Conservation (phyloP, 2,797 vertebrate species). For the Lutjanus argentimaculatus region DNA sequence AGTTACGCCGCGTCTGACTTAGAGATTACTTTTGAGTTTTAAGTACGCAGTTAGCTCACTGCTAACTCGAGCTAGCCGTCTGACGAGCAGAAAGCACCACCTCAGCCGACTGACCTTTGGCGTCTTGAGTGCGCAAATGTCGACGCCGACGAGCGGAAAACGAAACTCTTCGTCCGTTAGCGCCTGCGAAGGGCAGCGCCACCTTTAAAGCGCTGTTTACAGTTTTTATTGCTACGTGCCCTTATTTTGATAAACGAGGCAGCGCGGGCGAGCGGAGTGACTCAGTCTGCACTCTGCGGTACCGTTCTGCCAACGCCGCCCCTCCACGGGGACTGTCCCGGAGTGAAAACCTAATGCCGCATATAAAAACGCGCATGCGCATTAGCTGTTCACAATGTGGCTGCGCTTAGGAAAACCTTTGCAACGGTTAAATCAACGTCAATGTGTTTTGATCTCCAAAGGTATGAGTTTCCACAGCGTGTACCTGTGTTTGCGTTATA, state of each 20-base stretch:
- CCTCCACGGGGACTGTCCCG: background rate
- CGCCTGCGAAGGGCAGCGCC: constrained; percentile 21
- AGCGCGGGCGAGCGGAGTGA: background rate
- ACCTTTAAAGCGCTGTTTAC: constrained; percentile 40
- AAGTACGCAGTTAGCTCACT: constrained; percentile 3
- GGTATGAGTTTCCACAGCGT: constrained; percentile 38
- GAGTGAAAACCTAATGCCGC: accelerated
- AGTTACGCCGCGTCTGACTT: background rate
- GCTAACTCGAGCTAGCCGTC: background rate
- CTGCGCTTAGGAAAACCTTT: accelerated
- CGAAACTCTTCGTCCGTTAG: background rate
- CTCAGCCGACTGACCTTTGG: constrained; percentile 49
- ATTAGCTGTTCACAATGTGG: constrained; percentile 52
- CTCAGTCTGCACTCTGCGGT: accelerated
- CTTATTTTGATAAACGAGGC: accelerated
- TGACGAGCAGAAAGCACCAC: background rate
- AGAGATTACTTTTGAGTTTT: background rate
- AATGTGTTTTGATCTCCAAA: constrained; percentile 34
- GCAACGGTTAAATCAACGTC: background rate
- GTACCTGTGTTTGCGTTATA: background rate
- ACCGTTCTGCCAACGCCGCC: background rate
- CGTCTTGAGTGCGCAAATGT: background rate
- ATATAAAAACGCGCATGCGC: constrained; percentile 44
- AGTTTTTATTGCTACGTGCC: background rate
- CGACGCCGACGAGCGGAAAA: background rate